Percentiles rank a stretch among this genome's conserved stretches.
phyloP scores from a whole-genome alignment of 2,797 vertebrate species.

The Arnoldichthys spilopterus region DNA sequence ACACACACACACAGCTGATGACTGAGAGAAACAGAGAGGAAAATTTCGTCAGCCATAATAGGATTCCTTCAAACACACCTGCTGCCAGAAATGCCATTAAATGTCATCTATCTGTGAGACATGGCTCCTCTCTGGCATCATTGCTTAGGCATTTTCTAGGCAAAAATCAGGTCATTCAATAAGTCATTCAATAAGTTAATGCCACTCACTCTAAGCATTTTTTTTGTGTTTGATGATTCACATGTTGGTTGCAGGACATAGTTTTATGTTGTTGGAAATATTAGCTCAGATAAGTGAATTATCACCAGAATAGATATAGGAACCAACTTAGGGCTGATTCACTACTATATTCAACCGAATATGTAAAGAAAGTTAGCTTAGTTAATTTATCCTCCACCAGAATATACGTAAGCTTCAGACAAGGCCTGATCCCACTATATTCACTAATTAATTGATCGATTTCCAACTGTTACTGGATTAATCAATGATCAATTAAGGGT shows the following conservation, averaged over 20 bases:
- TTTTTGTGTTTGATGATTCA: not conserved
- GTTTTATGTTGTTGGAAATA: too few species aligned
- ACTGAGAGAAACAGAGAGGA: conserved; percentile 18
- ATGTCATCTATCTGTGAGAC: conserved; percentile 67
- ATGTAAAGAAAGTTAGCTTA: too few species aligned
- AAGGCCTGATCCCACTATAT: too few species aligned
- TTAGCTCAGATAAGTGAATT: too few species aligned
- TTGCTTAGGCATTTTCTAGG: not conserved
- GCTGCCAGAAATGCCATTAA: conserved; percentile 70
- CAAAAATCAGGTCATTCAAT: conserved; percentile 24
- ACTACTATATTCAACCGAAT: too few species aligned
- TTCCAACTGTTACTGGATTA: too few species aligned
- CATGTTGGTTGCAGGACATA: not conserved
- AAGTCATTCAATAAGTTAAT: conserved; percentile 30
- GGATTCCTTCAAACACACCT: conserved; percentile 64
- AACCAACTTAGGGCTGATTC: too few species aligned
- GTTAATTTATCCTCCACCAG: too few species aligned
- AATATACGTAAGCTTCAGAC: too few species aligned
- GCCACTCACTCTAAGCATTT: conserved; percentile 4
- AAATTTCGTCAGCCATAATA: conserved; percentile 57
- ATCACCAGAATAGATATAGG: too few species aligned
- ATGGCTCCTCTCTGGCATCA: conserved; percentile 6
- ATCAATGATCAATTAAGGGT: too few species aligned
- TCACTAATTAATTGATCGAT: too few species aligned
- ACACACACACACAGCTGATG: conserved; percentile 6